Evolutionary conservation across 1,140 invertebrate genomes (phyloP).

Genomic region (Cepaea nemoralis): DNA sequence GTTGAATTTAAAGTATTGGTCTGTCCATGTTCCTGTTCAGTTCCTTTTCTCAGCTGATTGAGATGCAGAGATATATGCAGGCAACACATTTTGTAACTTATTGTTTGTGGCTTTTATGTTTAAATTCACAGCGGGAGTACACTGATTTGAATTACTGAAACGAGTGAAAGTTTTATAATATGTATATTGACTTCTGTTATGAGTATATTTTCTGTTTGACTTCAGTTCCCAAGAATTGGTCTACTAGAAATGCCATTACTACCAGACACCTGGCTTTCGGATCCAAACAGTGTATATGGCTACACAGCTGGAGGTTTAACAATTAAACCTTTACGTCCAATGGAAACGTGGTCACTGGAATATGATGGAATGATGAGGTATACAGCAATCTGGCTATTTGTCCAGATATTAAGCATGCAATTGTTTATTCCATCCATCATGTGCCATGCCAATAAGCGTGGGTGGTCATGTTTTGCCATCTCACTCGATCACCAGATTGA

Average conservation of each 20-base stretch:
- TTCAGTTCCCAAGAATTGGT: conserved; percentile 77
- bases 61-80: too few relatives aligned
- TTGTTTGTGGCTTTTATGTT: too few relatives aligned
- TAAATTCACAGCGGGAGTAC: too few relatives aligned
- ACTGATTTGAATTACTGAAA: too few relatives aligned
- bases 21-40: too few relatives aligned
- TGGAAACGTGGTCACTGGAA: conserved; percentile 78
- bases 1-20: too few relatives aligned
- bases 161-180: too few relatives aligned
- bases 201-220: background rate
- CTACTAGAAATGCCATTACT: conserved; percentile 78
- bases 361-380: conserved; percentile 80
- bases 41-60: too few relatives aligned
- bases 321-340: conserved; percentile 77
- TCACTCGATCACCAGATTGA: too few relatives aligned
- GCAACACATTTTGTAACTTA: too few relatives aligned
- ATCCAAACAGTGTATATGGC: conserved; percentile 71
- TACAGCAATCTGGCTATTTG: background rate
- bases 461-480: too few relatives aligned
- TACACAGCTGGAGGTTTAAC: conserved; percentile 79
- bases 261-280: conserved; percentile 78
- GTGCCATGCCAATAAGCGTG: too few relatives aligned
- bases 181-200: conserved; percentile 39
- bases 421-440: background rate
- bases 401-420: background rate